phyloP scores from a whole-genome alignment of 2,113 vertebrate genomes.

The Hyperoodon ampullatus region DNA sequence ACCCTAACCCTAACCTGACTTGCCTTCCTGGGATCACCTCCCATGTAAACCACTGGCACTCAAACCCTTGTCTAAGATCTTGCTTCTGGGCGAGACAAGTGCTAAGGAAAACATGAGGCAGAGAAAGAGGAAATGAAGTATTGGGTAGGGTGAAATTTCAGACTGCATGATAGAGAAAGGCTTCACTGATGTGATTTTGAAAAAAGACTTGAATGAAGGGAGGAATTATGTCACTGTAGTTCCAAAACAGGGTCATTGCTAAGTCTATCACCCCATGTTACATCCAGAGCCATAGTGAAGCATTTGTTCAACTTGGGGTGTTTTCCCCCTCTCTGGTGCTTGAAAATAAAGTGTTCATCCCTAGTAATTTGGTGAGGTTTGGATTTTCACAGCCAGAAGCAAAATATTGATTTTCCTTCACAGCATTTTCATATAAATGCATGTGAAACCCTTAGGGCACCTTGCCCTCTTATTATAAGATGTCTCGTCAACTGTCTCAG shows the following conservation, averaged over 20 bases:
- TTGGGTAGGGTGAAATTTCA: background rate
- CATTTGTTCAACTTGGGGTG: background rate
- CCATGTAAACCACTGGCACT: background rate
- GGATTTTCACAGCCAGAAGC: conserved; percentile 60
- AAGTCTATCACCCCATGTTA: background rate
- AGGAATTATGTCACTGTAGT: background rate
- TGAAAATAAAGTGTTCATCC: conserved; percentile 53
- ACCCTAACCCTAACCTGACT: background rate
- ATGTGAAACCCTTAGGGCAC: background rate
- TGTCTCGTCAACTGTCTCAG: background rate
- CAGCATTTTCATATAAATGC: conserved; percentile 52
- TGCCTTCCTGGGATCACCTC: background rate
- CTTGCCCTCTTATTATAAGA: conserved; percentile 53
- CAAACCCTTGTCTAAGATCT: background rate
- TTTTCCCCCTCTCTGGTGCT: background rate
- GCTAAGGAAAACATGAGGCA: background rate
- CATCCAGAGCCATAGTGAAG: background rate
- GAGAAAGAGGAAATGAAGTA: background rate
- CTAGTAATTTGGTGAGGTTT: conserved; percentile 47
- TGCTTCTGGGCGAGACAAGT: background rate
- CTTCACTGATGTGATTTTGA: background rate
- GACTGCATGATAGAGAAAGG: background rate
- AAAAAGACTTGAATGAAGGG: background rate
- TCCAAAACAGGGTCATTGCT: background rate
- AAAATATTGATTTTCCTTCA: conserved; percentile 63